Conservation (phyloP, 2,797 vertebrate species). For the Catamblyrhynchus diadema region DNA sequence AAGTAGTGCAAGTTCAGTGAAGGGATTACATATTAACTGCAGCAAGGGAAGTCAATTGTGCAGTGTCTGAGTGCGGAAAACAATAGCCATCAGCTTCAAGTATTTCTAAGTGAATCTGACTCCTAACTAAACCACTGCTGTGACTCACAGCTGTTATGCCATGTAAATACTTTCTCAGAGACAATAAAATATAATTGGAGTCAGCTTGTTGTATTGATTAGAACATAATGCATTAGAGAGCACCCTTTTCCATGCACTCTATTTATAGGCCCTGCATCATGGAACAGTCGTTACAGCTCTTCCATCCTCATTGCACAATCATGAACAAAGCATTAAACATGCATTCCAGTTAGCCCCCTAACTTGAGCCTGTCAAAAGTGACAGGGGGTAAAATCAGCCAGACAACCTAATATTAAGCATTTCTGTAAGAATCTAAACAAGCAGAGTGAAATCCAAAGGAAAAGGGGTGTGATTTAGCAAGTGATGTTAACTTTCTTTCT, state of each 20-base stretch:
- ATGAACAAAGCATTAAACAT: background rate
- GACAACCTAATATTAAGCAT: background rate
- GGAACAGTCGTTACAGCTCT: conserved; percentile 2
- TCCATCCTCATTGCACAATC: background rate
- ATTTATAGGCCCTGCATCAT: conserved; percentile 47
- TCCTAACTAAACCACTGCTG: background rate
- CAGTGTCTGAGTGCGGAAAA: background rate
- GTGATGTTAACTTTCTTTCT: background rate
- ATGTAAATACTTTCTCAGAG: conserved; percentile 2
- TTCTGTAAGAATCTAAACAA: background rate
- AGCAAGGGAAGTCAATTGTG: background rate
- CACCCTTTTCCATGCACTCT: background rate
- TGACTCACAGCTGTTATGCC: background rate
- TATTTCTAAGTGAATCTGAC: background rate
- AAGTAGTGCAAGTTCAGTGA: background rate
- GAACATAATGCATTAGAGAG: background rate
- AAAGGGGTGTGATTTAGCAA: background rate
- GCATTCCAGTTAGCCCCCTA: background rate
- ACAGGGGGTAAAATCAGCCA: background rate
- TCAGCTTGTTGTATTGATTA: conserved; percentile 45
- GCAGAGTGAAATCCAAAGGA: background rate
- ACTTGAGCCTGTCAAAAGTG: background rate
- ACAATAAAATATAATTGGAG: conserved; percentile 40
- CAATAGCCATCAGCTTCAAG: background rate
- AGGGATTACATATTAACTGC: background rate